Evolutionary conservation across 2,113 vertebrate species (phyloP).

Genomic region (Steatornis caripensis): DNA sequence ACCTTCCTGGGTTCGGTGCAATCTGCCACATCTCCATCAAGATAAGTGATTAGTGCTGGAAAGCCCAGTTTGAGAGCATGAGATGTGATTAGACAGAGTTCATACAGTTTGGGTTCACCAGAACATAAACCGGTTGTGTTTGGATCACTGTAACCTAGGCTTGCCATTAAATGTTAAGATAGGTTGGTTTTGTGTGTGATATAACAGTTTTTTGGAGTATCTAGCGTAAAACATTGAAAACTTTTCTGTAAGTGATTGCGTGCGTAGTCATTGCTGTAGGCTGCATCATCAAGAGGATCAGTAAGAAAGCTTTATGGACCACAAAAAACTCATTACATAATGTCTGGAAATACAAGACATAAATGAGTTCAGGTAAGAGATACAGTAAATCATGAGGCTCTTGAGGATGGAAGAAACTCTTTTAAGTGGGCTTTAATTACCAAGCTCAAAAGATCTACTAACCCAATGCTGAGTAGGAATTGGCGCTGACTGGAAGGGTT

Average conservation of each 20-base stretch:
- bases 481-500: neutral
- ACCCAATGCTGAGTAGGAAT: neutral
- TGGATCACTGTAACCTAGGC: neutral
- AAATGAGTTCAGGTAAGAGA: neutral
- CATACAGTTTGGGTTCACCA: neutral
- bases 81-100: fast-evolving
- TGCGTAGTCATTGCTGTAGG: neutral
- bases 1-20: neutral
- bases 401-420: conserved; percentile 25
- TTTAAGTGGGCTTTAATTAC: conserved; percentile 35
- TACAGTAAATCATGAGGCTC: conserved; percentile 40
- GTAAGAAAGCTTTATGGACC: conserved; percentile 39
- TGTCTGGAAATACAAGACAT: conserved; percentile 36
- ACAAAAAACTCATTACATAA: conserved; percentile 63
- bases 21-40: neutral
- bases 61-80: neutral
- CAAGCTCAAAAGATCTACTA: neutral
- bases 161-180: neutral
- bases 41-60: neutral
- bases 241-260: neutral
- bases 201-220: neutral
- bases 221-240: neutral
- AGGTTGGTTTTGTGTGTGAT: neutral
- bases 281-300: neutral
- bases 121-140: neutral